These are phyloP conservation scores for Nasonia vitripennis DNA, from an alignment of 1,140 invertebrate species.

Conservation along the genomic window DNA sequence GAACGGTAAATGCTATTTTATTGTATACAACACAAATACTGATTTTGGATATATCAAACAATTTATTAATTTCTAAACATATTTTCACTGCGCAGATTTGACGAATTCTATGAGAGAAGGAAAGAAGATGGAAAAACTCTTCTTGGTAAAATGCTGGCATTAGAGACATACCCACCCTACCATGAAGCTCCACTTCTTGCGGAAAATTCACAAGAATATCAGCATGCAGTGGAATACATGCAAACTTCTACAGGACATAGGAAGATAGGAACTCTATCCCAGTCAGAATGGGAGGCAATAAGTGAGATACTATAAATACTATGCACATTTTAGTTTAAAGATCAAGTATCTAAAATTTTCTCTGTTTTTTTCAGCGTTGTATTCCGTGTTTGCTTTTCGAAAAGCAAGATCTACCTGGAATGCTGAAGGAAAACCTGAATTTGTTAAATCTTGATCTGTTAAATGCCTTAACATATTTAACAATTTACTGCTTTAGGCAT, in stretches of 20 bases:
- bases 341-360: slow-evolving; percentile 41
- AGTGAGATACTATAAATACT: slow-evolving; percentile 79
- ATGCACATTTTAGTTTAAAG: neutral
- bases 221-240: slow-evolving; percentile 81
- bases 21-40: neutral
- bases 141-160: slow-evolving; percentile 80
- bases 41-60: neutral
- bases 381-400: slow-evolving; percentile 89
- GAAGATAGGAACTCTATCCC: slow-evolving; percentile 88
- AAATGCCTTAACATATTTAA: neutral
- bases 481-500: neutral
- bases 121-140: slow-evolving; percentile 73
- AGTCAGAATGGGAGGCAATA: slow-evolving; percentile 94
- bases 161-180: slow-evolving; percentile 79
- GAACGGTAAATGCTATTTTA: slow-evolving; percentile 62
- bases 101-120: slow-evolving; percentile 85
- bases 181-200: slow-evolving; percentile 77
- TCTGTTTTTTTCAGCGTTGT: slow-evolving; percentile 83
- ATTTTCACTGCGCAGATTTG: slow-evolving; percentile 77
- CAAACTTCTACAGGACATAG: slow-evolving; percentile 71
- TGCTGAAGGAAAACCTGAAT: slow-evolving; percentile 78
- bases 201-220: slow-evolving; percentile 81
- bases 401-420: slow-evolving; percentile 83
- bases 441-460: slow-evolving; percentile 62
- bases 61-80: slow-evolving; percentile 10